Evolutionary conservation across 1,140 invertebrate species (phyloP).

Genomic region (Heliconius congener): DNA sequence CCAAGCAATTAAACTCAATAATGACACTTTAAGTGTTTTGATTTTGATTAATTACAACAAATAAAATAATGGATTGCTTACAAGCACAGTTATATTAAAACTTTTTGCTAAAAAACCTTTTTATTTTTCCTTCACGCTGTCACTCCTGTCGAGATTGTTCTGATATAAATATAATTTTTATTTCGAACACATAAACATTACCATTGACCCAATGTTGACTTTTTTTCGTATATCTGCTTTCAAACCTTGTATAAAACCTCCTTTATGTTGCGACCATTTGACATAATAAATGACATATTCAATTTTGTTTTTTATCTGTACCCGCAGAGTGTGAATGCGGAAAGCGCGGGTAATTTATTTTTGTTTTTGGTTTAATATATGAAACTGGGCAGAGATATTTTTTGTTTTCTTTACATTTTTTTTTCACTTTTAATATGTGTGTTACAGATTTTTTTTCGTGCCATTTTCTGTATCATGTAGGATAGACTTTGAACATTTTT

Average conservation of each 20-base stretch:
- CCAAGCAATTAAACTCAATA: neutral
- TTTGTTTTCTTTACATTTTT: neutral
- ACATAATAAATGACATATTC: slow-evolving; percentile 26
- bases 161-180: slow-evolving; percentile 7
- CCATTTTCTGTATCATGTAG: too few relatives aligned
- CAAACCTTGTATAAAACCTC: slow-evolving; percentile 16
- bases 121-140: slow-evolving; percentile 2
- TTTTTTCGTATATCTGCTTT: slow-evolving; percentile 16
- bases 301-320: slow-evolving; percentile 30
- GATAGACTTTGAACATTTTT: too few relatives aligned
- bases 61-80: neutral
- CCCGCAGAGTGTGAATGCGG: slow-evolving; percentile 3
- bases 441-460: neutral
- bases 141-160: neutral
- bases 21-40: slow-evolving; percentile 2
- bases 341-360: slow-evolving; percentile 19
- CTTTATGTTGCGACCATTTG: slow-evolving; percentile 18
- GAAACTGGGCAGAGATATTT: neutral
- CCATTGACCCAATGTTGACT: neutral
- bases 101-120: neutral
- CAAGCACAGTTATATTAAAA: neutral
- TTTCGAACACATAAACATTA: slow-evolving; percentile 12
- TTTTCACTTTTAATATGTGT: neutral
- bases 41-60: slow-evolving; percentile 10
- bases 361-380: slow-evolving; percentile 6